Evolutionary conservation across 2,113 vertebrate species (phyloP).

Genomic region (Mus musculus): GRCm39 chr17:70874501-70875000

Average conservation of each 20-base stretch:
- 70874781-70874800: neutral
- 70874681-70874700: neutral
- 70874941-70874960: neutral
- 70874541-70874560: neutral
- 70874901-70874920: neutral
- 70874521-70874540: neutral
- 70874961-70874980: neutral
- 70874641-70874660: neutral
- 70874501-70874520: neutral
- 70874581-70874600: neutral
- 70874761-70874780: neutral
- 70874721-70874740: neutral
- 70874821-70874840: neutral
- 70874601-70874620: neutral
- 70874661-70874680: neutral
- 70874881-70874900: slow-evolving; percentile 53
- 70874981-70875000: rapidly evolving
- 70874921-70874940: neutral
- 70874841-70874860: neutral
- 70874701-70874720: neutral
- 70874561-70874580: neutral
- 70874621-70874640: neutral
- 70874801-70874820: neutral
- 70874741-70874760: neutral
- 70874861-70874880: neutral